Base-by-base conservation (phyloP, 2,888 invertebrate species). In the Tolmerus cingulatus region DNA sequence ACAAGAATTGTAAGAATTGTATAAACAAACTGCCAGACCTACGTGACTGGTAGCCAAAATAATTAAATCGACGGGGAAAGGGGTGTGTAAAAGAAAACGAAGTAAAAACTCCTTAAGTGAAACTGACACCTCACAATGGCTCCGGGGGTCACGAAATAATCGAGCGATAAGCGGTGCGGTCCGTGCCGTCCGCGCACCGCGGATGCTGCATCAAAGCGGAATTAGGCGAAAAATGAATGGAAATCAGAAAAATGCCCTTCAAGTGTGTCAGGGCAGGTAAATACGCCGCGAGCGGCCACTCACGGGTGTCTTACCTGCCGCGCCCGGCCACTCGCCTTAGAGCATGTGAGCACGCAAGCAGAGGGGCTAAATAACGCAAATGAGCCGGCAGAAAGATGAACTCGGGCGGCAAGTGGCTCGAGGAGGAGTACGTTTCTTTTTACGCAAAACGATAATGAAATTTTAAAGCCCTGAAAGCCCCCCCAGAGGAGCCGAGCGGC, bases 81-180 rank as follows among this genome's bases (percentile, higher is more conserved):
- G 9, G 66, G 66, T 23, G 12, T 27, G 23, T n/a, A n/a, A 23
- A 66, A 66, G 66, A 66, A 66, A 66, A 66, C 66, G 66, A 23
- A 19, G 51, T 81, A 51, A 78, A n/a, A 78, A 55, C 55, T 7
- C 37, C 27, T 81, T 34, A 46, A 55, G 81, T 81, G 81, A 81
- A 81, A 81, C 81, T 46, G 27, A 81, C 85, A 85, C 77, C 81
- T 85, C 66, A 85, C 85, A 51, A 74, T 40, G 51, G 74, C 87
- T 74, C 78, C 76, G 40, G 43, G 81, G 79, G 85, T 78, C 55
- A 77, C 77, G 34, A 81, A 81, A 51, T 51, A 81, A 81, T 81
- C 46, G 81, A 55, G 27, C 85, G 27, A 16, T 74, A 74, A 34
- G 84, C 74, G 19, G 84, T 46, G 43, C 4, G 46, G 40, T 40